A percentile compares a stretch with the other conserved stretches of the same genome.
Conservation (phyloP, 2,113 vertebrate genomes). For the Gambusia holbrooki region DNA sequence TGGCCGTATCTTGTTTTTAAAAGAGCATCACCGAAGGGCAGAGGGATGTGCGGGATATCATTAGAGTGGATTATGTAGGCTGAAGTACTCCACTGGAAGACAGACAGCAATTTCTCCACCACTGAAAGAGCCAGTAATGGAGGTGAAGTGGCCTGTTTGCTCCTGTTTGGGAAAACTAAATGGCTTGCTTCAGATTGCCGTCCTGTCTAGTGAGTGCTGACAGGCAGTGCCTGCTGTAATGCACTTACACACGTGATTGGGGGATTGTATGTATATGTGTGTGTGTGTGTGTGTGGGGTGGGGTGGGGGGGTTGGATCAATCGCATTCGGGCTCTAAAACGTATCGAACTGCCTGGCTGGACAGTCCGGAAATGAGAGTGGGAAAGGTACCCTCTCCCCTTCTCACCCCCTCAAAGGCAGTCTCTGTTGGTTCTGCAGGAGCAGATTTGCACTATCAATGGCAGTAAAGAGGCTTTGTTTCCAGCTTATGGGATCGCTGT, state of each 20-base stretch:
- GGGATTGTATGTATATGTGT: constrained; percentile 36
- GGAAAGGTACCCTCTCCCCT: constrained; percentile 33
- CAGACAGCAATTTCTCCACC: constrained; percentile 60
- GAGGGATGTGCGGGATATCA: constrained; percentile 45
- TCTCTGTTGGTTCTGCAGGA: constrained; percentile 59
- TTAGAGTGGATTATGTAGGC: constrained; percentile 65
- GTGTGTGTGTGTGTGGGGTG: constrained; percentile 33
- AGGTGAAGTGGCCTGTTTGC: constrained; percentile 73
- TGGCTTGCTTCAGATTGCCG: constrained; percentile 59
- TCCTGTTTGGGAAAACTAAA: constrained; percentile 70
- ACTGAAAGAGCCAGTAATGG: constrained; percentile 71
- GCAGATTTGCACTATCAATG: constrained; percentile 82
- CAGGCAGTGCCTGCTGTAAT: constrained; percentile 66
- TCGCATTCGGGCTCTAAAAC: constrained; percentile 75
- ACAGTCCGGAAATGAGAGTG: constrained; percentile 75
- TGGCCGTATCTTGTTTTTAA: constrained; percentile 41
- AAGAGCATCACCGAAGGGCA: constrained; percentile 20
- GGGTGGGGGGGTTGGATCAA: constrained; percentile 55
- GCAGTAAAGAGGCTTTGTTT: constrained; percentile 85
- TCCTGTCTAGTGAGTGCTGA: constrained; percentile 65
- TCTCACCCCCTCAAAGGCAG: background rate
- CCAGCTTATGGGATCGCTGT: constrained; percentile 80
- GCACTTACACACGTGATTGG: constrained; percentile 69
- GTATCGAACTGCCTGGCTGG: constrained; percentile 79
- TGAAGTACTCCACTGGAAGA: constrained; percentile 58